Evolutionary conservation across 1,140 invertebrate species (phyloP).

Genomic region (Pachypeltis micranthus): DNA sequence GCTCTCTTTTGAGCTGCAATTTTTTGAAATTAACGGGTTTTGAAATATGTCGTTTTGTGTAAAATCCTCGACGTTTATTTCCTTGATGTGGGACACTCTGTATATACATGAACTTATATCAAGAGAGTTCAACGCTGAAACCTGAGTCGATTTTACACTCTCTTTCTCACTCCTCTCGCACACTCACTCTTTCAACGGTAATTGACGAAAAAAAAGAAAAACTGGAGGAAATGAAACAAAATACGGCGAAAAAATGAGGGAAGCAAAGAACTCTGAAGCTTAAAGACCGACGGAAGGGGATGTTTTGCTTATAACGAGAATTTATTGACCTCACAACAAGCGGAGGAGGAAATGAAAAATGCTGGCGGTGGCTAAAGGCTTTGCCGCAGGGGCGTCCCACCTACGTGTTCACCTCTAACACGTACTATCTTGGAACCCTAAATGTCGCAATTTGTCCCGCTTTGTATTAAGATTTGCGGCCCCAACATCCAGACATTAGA

Average conservation of each 20-base stretch:
- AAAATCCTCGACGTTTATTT: too few relatives aligned
- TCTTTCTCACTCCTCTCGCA: too few relatives aligned
- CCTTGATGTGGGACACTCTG: too few relatives aligned
- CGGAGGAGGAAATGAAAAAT: constrained; percentile 4
- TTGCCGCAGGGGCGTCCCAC: background rate
- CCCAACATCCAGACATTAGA: too few relatives aligned
- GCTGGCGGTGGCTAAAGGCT: background rate
- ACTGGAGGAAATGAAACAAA: background rate
- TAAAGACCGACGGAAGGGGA: constrained; percentile 6
- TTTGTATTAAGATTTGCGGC: constrained; percentile 4
- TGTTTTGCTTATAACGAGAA: constrained; percentile 8
- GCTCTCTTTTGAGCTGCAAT: too few relatives aligned
- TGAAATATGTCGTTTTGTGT: too few relatives aligned
- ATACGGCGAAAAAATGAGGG: background rate
- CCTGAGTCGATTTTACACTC: too few relatives aligned
- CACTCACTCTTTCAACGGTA: too few relatives aligned
- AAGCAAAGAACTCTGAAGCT: background rate
- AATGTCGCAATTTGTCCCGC: constrained; percentile 6
- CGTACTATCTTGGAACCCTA: background rate
- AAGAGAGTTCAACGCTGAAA: too few relatives aligned
- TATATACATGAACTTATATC: too few relatives aligned
- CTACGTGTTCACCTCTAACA: background rate
- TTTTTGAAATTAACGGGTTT: too few relatives aligned
- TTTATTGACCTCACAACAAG: constrained; percentile 7
- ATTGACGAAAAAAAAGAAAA: too few relatives aligned